These are phyloP conservation scores for Centroberyx gerrardi DNA, from an alignment of 2,797 vertebrate genomes.

Conservation along the genomic window DNA sequence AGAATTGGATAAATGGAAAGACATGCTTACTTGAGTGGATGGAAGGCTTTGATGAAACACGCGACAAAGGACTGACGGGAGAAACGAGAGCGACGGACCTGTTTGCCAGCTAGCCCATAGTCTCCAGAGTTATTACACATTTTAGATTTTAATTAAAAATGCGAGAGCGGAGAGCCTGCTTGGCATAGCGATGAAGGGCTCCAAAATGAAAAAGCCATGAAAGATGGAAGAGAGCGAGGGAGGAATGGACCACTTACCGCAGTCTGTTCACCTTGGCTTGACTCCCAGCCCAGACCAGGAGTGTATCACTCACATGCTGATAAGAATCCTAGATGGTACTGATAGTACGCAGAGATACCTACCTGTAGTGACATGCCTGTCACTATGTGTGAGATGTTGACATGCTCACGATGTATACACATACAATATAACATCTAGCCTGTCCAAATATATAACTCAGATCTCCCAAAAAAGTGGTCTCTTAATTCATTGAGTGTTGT, in stretches of 20 bases:
- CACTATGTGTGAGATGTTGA: constrained; percentile 52
- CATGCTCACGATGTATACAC: constrained; percentile 36
- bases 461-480: constrained; percentile 2
- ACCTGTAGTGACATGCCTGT: constrained; percentile 69
- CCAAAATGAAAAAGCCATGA: constrained; percentile 80
- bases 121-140: constrained; percentile 79
- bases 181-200: constrained; percentile 79
- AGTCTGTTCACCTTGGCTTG: constrained; percentile 66
- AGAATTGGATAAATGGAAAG: constrained; percentile 61
- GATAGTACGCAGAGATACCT: constrained; percentile 59
- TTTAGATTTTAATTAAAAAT: constrained; percentile 86
- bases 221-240: constrained; percentile 75
- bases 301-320: constrained; percentile 68
- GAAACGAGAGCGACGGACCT: constrained; percentile 63
- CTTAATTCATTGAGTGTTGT: not conserved
- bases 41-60: constrained; percentile 67
- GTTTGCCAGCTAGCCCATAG: constrained; percentile 69
- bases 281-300: constrained; percentile 58
- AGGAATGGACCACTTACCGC: constrained; percentile 70
- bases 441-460: constrained; percentile 20
- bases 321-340: constrained; percentile 69
- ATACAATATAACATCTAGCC: constrained; percentile 19
- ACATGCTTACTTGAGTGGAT: constrained; percentile 50
- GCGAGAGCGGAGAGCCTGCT: constrained; percentile 62
- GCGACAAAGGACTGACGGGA: constrained; percentile 61